A percentile compares a stretch with the other conserved stretches of the same genome.
These are phyloP conservation scores for Caenorhabditis auriculariae DNA, from an alignment of 2,888 invertebrate genomes.

Conservation along the genomic window DNA sequence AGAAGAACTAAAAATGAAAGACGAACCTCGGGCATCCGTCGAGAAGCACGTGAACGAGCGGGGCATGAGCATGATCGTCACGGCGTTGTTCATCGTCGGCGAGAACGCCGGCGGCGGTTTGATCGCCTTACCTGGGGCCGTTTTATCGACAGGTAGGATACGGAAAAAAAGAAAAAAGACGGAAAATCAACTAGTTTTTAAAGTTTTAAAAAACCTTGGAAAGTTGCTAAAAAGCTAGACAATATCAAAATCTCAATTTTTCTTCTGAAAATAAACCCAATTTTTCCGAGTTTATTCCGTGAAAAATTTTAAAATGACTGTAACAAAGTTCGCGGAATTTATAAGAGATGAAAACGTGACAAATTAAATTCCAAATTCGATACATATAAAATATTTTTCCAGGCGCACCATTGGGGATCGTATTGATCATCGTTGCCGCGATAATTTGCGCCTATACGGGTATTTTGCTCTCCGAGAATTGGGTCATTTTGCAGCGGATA, in stretches of 20 bases:
- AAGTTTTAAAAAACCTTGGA: no score
- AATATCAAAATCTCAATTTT: neutral
- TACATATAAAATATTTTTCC: neutral
- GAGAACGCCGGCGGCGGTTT: constrained; percentile 60
- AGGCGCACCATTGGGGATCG: constrained; percentile 37
- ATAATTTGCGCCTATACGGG: constrained; percentile 55
- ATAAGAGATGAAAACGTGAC: no score
- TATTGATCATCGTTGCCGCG: constrained; percentile 47
- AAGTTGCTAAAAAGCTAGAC: no score
- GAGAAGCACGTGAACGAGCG: constrained; percentile 23
- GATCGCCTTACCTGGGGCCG: constrained; percentile 56
- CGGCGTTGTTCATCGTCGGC: constrained; percentile 54
- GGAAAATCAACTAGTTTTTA: no score
- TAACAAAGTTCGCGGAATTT: no score
- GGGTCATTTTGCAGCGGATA: constrained; percentile 35
- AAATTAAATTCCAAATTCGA: no score
- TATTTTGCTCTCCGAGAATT: constrained; percentile 48
- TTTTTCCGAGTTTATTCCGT: no score
- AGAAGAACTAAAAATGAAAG: neutral
- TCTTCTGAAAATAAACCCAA: no score
- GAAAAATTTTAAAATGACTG: no score
- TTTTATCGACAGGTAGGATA: constrained; percentile 45
- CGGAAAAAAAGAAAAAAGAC: no score
- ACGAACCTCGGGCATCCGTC: neutral
- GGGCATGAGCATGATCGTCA: constrained; percentile 49